Evolutionary conservation across 2,888 invertebrate species (phyloP).

Genomic region (Elgonia sp.): DNA sequence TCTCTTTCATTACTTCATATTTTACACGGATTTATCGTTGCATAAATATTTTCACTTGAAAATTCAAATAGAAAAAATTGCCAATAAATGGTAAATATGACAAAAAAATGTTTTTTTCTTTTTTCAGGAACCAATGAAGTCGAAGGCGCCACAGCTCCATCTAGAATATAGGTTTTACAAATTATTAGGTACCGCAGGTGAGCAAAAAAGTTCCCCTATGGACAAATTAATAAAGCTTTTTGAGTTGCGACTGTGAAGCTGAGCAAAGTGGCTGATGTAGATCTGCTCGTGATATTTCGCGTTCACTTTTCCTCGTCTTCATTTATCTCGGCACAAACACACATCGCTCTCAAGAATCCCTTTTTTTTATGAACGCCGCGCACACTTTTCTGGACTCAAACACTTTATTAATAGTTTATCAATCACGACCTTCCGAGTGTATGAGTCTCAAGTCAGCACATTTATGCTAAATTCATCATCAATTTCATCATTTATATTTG

Average conservation of each 20-base stretch:
- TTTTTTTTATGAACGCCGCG: slow-evolving; percentile 21
- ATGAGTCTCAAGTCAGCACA: slow-evolving; percentile 26
- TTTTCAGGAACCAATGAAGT: slow-evolving; percentile 98
- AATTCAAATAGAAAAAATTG: background rate
- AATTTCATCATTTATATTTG: slow-evolving; percentile 13
- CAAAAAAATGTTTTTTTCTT: background rate
- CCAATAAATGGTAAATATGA: background rate
- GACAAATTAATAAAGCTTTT: slow-evolving; percentile 42
- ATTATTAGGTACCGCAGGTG: slow-evolving; percentile 98
- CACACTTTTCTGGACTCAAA: slow-evolving; percentile 32
- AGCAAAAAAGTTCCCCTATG: slow-evolving; percentile 85
- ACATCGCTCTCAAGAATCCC: slow-evolving; percentile 38
- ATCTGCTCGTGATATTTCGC: slow-evolving; percentile 64
- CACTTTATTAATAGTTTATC: slow-evolving; percentile 64
- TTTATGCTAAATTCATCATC: slow-evolving; percentile 11
- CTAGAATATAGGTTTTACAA: slow-evolving; percentile 99
- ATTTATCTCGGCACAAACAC: slow-evolving; percentile 60
- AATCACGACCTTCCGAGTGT: slow-evolving; percentile 46
- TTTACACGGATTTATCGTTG: background rate
- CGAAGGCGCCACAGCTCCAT: slow-evolving; percentile 99
- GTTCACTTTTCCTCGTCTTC: slow-evolving; percentile 39
- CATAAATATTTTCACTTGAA: background rate
- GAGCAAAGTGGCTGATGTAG: slow-evolving; percentile 73
- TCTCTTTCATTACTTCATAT: background rate
- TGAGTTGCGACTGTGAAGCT: slow-evolving; percentile 57